These are phyloP conservation scores for Neosilurus hyrtlii DNA, from an alignment of 2,797 vertebrate genomes.

Conservation along the genomic window DNA sequence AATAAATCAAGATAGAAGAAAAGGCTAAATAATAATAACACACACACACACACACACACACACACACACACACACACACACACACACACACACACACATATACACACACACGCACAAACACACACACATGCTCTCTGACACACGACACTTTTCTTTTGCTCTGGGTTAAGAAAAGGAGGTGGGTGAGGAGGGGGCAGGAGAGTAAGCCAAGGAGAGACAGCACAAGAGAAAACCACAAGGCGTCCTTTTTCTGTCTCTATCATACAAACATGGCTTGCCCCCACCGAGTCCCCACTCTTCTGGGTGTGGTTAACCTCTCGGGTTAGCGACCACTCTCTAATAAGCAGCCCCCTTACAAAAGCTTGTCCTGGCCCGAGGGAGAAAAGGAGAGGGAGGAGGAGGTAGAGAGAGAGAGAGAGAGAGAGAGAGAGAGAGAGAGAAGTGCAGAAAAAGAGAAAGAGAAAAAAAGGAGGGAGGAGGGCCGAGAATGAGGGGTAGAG, in stretches of 20 bases:
- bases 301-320: slow-evolving; percentile 68
- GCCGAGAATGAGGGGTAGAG: slow-evolving; percentile 53
- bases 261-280: slow-evolving; percentile 66
- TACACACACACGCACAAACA: background rate
- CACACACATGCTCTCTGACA: slow-evolving; percentile 54
- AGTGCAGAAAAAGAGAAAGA: slow-evolving; percentile 56
- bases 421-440: slow-evolving; percentile 49
- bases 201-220: slow-evolving; percentile 40
- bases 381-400: slow-evolving; percentile 34
- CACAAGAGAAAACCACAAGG: slow-evolving; percentile 55
- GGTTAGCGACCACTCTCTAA: slow-evolving; percentile 69
- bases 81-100: slow-evolving; percentile 26
- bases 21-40: background rate
- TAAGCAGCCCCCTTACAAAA: slow-evolving; percentile 70
- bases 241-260: slow-evolving; percentile 61
- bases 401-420: slow-evolving; percentile 29
- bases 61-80: slow-evolving; percentile 3
- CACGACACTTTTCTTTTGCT: slow-evolving; percentile 63
- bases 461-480: slow-evolving; percentile 19
- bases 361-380: slow-evolving; percentile 62
- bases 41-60: background rate
- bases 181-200: slow-evolving; percentile 30
- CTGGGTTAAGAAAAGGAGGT: slow-evolving; percentile 45
- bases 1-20: slow-evolving; percentile 10
- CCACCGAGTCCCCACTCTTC: slow-evolving; percentile 58